Percentiles rank a stretch among this genome's conserved stretches.
These are phyloP conservation scores for Rhinoptilus africanus DNA, from an alignment of 2,113 vertebrate species.

Conservation along the genomic window DNA sequence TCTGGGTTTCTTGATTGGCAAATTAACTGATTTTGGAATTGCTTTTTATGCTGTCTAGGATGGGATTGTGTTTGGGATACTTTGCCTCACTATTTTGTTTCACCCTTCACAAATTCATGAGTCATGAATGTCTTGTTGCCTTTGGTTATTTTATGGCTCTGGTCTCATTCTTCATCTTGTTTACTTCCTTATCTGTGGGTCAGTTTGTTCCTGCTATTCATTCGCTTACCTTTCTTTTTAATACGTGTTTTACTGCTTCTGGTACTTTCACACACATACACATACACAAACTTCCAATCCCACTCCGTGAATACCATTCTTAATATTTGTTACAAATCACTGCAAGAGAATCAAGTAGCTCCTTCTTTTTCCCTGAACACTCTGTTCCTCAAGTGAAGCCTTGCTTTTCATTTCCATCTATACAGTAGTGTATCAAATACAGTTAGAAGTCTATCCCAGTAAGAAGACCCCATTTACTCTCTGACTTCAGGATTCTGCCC, in stretches of 20 bases:
- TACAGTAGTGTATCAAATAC: not conserved
- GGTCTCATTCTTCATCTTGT: not conserved
- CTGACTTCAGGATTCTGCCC: conserved; percentile 33
- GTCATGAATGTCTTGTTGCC: not conserved
- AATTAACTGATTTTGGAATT: not conserved
- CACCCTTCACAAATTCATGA: not conserved
- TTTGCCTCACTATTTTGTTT: not conserved
- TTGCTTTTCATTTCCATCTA: not conserved
- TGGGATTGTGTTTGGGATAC: not conserved
- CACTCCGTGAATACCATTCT: not conserved
- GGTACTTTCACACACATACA: not conserved
- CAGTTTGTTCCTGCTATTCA: not conserved
- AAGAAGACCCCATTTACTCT: conserved; percentile 25
- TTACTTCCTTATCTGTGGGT: not conserved
- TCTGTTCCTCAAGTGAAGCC: not conserved
- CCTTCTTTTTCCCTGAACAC: not conserved
- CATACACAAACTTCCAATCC: not conserved
- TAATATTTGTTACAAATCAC: not conserved
- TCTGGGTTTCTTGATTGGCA: not conserved
- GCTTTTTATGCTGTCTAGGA: not conserved
- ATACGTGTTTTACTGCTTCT: not conserved
- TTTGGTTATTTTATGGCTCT: not conserved
- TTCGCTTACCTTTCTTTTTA: not conserved
- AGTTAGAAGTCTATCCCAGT: not conserved
- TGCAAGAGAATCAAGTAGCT: not conserved